phyloP scores from a whole-genome alignment of 2,888 invertebrate genomes.

The Therioaphis trifolii region DNA sequence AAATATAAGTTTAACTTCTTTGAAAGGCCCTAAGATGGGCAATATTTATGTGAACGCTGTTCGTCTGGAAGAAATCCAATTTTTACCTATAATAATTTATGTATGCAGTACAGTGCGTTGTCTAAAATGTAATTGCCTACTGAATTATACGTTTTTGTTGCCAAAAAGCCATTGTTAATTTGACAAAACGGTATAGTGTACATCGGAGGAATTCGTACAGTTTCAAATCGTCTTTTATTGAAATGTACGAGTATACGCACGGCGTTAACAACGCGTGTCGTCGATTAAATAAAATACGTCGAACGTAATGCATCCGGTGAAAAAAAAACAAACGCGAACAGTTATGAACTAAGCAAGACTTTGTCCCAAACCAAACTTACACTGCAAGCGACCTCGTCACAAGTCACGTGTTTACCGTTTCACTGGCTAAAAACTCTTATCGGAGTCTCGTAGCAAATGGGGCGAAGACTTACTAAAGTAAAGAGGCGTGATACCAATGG shows the following conservation, averaged over 20 bases:
- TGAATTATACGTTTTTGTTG: neutral
- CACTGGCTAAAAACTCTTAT: too few species aligned
- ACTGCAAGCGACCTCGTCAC: too few species aligned
- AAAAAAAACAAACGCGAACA: too few species aligned
- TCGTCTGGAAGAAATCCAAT: neutral
- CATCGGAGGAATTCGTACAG: too few species aligned
- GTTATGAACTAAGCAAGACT: too few species aligned
- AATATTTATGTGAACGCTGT: neutral
- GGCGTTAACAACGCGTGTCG: neutral
- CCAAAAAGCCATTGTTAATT: slow-evolving; percentile 3
- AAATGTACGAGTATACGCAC: neutral
- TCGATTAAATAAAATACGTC: neutral
- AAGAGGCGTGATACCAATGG: too few species aligned
- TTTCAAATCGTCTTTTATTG: neutral
- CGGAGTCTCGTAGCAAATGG: too few species aligned
- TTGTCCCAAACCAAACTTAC: too few species aligned
- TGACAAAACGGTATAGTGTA: neutral
- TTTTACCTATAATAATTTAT: neutral
- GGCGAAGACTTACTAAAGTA: too few species aligned
- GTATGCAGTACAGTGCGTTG: neutral
- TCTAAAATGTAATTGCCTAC: neutral
- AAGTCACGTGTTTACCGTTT: too few species aligned
- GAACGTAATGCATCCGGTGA: too few species aligned
- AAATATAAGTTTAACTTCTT: neutral
- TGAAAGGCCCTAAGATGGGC: neutral